phyloP scores from a whole-genome alignment of 2,113 vertebrate species.

The Dasyprocta punctata region DNA sequence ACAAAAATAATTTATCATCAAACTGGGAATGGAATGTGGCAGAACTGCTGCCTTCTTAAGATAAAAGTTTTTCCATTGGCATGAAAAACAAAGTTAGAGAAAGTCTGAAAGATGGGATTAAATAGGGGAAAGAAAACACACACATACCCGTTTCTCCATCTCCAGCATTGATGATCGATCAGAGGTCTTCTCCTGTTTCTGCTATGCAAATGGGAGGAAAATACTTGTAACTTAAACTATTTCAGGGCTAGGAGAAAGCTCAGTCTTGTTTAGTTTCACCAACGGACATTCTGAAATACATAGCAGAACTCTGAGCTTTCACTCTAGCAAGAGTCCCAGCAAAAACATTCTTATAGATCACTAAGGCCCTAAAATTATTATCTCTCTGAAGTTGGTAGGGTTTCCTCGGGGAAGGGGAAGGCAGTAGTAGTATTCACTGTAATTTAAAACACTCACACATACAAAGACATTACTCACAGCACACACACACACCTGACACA shows the following conservation, averaged over 20 bases:
- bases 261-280: no score
- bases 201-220: conserved; percentile 75
- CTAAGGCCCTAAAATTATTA: background rate
- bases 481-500: background rate
- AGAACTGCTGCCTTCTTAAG: conserved; percentile 69
- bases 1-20: conserved; percentile 50
- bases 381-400: background rate
- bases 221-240: conserved; percentile 60
- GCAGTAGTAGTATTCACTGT: background rate
- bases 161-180: conserved; percentile 94
- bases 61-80: conserved; percentile 64
- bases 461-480: background rate
- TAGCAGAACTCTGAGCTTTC: background rate
- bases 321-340: background rate
- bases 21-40: conserved; percentile 55
- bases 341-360: background rate
- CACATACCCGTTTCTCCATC: conserved; percentile 94
- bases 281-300: background rate
- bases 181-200: conserved; percentile 95
- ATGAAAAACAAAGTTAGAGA: conserved; percentile 42
- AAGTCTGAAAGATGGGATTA: background rate
- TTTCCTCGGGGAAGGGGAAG: background rate
- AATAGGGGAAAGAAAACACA: conserved; percentile 48
- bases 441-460: background rate
- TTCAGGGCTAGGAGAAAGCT: background rate